Conservation (phyloP, 2,888 invertebrate species). For the Steinernema carpocapsae region DNA sequence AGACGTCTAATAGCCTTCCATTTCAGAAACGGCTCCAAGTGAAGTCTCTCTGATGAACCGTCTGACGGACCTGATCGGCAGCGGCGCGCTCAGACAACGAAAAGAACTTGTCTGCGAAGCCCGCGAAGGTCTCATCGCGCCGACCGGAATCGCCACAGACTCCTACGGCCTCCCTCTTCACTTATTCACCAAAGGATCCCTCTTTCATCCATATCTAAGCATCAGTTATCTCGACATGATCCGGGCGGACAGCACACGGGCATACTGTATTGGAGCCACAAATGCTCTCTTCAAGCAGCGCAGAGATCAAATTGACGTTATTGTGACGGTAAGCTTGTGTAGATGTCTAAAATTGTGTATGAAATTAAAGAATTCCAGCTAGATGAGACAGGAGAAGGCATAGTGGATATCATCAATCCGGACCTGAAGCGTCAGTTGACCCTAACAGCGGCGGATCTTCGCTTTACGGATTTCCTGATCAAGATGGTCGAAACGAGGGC, state of each 20-base stretch:
- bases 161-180: constrained; percentile 85
- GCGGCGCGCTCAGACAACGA: neutral
- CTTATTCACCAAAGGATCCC: constrained; percentile 86
- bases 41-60: neutral
- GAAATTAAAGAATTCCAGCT: constrained; percentile 46
- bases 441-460: constrained; percentile 88
- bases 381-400: constrained; percentile 78
- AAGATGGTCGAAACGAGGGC: constrained; percentile 71
- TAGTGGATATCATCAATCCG: constrained; percentile 83
- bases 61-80: neutral
- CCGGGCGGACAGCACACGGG: constrained; percentile 81
- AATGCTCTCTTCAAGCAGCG: constrained; percentile 97
- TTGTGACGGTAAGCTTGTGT: constrained; percentile 79
- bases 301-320: constrained; percentile 85
- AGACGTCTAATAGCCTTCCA: neutral
- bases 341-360: neutral
- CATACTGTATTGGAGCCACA: constrained; percentile 88
- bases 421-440: constrained; percentile 83
- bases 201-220: constrained; percentile 93
- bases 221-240: constrained; percentile 91
- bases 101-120: constrained; percentile 20
- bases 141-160: constrained; percentile 62
- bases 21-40: neutral
- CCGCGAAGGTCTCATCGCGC: constrained; percentile 26
- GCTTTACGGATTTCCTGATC: constrained; percentile 92